Evolutionary conservation across 2,113 vertebrate species (phyloP).

Genomic region (Pangasianodon hypophthalmus): DNA sequence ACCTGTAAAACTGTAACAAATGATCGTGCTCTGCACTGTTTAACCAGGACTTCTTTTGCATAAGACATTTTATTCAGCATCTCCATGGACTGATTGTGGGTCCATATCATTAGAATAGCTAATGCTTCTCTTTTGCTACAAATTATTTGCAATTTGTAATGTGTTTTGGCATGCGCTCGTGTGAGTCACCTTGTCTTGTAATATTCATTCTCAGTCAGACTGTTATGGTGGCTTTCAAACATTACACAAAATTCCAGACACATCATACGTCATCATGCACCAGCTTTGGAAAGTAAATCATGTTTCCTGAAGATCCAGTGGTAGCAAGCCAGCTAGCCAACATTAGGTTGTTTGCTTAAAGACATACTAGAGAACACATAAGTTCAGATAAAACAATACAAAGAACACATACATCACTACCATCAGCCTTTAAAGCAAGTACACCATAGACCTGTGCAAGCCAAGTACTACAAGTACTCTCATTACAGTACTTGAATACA

Average conservation of each 20-base stretch:
- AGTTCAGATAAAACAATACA: background rate
- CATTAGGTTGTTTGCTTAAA: background rate
- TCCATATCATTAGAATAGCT: background rate
- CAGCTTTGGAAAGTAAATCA: background rate
- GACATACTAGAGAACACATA: background rate
- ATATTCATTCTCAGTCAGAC: background rate
- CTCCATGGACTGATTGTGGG: background rate
- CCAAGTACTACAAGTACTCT: background rate
- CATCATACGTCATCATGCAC: background rate
- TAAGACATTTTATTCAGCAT: background rate
- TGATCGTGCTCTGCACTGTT: background rate
- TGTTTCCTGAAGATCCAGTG: background rate
- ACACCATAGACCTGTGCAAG: background rate
- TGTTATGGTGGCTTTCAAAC: background rate
- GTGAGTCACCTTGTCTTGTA: background rate
- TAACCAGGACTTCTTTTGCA: background rate
- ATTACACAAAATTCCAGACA: background rate
- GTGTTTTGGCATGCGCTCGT: background rate
- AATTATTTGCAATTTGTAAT: background rate
- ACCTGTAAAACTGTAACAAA: background rate
- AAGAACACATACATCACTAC: background rate
- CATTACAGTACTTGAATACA: background rate
- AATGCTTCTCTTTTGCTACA: background rate
- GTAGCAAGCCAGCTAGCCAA: background rate
- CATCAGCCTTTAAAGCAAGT: background rate